These are phyloP conservation scores for Geodia barretti DNA, from an alignment of 37 sponge, comb jelly and placozoan species.

Conservation along the genomic window DNA sequence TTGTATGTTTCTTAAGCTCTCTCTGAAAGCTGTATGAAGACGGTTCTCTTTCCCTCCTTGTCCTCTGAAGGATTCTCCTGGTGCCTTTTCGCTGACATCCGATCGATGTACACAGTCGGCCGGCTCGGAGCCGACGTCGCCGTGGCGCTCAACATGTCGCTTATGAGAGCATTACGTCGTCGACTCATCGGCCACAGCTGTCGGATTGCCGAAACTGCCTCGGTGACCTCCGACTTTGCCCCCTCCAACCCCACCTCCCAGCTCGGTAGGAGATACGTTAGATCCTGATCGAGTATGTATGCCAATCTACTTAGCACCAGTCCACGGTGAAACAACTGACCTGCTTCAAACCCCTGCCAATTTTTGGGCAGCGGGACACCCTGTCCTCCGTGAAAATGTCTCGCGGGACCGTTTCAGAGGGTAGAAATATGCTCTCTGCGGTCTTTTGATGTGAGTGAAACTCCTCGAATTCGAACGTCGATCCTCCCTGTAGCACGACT, in stretches of 20 bases:
- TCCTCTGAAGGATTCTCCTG: conserved; percentile 72
- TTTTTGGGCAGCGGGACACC: conserved; percentile 69
- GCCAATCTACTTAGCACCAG: conserved; percentile 61
- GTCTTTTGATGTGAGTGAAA: conserved; percentile 28
- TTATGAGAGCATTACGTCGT: conserved; percentile 59
- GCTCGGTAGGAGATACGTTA: conserved; percentile 71
- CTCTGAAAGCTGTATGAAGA: conserved; percentile 69
- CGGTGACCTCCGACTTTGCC: conserved; percentile 3
- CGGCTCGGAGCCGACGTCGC: conserved; percentile 31
- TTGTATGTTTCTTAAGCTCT: conserved; percentile 69
- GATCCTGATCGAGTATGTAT: conserved; percentile 61
- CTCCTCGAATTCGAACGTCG: conserved; percentile 74
- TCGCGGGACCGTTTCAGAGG: conserved; percentile 39
- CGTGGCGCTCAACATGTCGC: conserved; percentile 51
- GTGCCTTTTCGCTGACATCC: conserved; percentile 76
- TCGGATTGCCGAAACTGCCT: conserved; percentile 38
- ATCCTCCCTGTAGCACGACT: conserved; percentile 77
- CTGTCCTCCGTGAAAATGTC: conserved; percentile 53
- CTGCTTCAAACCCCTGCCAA: conserved; percentile 60
- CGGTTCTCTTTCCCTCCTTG: conserved; percentile 65
- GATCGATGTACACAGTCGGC: conserved; percentile 76
- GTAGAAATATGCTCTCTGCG: conserved; percentile 21
- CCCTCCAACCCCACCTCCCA: not conserved
- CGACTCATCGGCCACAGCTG: conserved; percentile 79
- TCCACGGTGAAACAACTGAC: conserved; percentile 58